phyloP scores from a whole-genome alignment of 2,888 invertebrate genomes.

The Buathra laborator region DNA sequence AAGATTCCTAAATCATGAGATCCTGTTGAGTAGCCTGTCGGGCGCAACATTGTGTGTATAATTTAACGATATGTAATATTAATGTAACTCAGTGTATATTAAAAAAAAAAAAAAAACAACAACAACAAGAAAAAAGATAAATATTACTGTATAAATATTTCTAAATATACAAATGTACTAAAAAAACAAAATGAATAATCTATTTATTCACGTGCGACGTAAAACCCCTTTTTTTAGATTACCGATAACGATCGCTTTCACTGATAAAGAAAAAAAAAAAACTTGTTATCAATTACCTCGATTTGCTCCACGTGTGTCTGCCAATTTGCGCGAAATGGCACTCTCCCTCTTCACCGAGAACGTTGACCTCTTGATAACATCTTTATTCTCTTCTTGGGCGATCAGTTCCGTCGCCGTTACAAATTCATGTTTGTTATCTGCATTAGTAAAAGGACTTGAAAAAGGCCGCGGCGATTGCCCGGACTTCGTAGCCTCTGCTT shows the following conservation, averaged over 20 bases:
- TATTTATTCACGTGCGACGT: neutral
- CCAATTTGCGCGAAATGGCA: constrained; percentile 68
- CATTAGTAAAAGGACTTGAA: neutral
- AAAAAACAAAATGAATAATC: constrained; percentile 56
- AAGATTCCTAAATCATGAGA: constrained; percentile 77
- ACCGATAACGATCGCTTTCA: constrained; percentile 1
- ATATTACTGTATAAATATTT: constrained; percentile 83
- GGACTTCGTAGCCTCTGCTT: constrained; percentile 1
- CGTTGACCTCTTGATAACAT: constrained; percentile 38
- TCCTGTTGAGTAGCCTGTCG: constrained; percentile 75
- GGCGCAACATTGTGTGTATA: constrained; percentile 80
- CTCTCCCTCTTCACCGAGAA: constrained; percentile 76
- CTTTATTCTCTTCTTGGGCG: constrained; percentile 10
- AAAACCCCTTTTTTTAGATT: constrained; percentile 2
- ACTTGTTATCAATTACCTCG: neutral
- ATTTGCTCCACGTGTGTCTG: constrained; percentile 19
- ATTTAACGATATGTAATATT: constrained; percentile 81
- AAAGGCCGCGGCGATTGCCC: neutral
- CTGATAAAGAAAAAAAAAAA: neutral
- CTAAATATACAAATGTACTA: constrained; percentile 83
- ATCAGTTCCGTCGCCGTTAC: constrained; percentile 59
- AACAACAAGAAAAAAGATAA: constrained; percentile 62
- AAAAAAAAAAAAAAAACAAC: constrained; percentile 70
- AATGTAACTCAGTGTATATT: constrained; percentile 83
- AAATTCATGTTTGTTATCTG: constrained; percentile 9